Base-by-base conservation (phyloP, 2,888 invertebrate genomes). In the Cataglyphis cursor region DNA sequence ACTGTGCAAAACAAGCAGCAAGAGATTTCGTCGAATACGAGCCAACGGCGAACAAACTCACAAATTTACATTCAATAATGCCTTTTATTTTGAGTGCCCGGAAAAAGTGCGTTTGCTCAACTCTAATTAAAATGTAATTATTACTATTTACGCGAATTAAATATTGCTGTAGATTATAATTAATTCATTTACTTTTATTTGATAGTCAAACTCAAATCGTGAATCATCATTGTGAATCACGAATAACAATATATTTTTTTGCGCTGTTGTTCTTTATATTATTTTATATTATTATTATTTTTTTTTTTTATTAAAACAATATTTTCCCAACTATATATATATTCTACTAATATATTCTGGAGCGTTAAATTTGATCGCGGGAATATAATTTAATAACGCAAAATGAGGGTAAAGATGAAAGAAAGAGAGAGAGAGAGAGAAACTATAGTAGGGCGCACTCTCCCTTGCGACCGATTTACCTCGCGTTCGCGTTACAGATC, bases 401-500 rank as follows among this genome's bases (percentile, higher is more conserved):
- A 59, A 78, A 24, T 68, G 4, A 48, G 24, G 18, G 6, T 31
- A 6, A 31, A 4, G 31, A 0, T 31, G 5, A 31, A 4, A 31
- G 31, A 31, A 5, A 31, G 31, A 31, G 31, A 31, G 3, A 31
- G 31, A 31, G 31, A 31, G 31, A 31, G 31, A 18, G 48, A n/a
- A 51, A n/a, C 15, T 62, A 48, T 62, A 51, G 24, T n/a, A 38
- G 15, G 4, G 44, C 2, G 12, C 31, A 57, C 28, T 59, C 44
- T 78, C 78, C 78, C 78, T 59, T 35, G 70, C 59, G 78, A 61
- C 44, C 78, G 59, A 80, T 80, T 80, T 59, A 78, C 65, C 38
- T 24, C n/a, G 15, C 54, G 54, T 59, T 44, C 57, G 57, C n/a
- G 57, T 78, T 68, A 59, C 44, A 68, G 78, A 78, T 78, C 78